phyloP scores from a whole-genome alignment of 2,888 invertebrate genomes.

The Archips xylosteana region DNA sequence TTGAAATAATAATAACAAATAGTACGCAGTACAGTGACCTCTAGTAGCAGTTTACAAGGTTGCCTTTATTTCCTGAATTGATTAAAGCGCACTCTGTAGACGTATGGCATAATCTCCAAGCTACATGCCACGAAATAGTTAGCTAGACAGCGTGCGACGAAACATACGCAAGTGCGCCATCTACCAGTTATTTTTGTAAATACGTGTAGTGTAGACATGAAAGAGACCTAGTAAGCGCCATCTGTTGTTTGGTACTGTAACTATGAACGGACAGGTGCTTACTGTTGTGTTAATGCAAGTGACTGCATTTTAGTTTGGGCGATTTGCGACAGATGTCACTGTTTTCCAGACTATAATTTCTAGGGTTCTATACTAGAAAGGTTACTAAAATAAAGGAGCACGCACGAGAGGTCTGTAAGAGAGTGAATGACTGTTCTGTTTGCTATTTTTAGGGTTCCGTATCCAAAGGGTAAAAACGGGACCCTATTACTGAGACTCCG shows the following conservation, averaged over 20 bases:
- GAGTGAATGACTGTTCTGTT: too few relatives aligned
- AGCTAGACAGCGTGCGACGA: neutral
- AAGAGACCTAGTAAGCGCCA: neutral
- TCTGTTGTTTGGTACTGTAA: neutral
- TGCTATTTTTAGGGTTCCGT: too few relatives aligned
- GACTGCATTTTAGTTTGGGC: neutral
- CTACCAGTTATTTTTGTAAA: neutral
- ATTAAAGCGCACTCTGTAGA: slow-evolving; percentile 23
- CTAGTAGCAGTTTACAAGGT: slow-evolving; percentile 5
- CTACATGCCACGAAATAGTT: neutral
- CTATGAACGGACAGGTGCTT: neutral
- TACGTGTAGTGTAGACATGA: neutral
- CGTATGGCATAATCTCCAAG: slow-evolving; percentile 6
- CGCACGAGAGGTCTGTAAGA: too few relatives aligned
- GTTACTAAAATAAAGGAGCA: too few relatives aligned
- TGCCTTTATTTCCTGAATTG: slow-evolving; percentile 16
- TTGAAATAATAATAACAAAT: slow-evolving; percentile 31
- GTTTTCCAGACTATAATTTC: neutral
- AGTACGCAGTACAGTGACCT: slow-evolving; percentile 20
- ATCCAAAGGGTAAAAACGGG: too few relatives aligned
- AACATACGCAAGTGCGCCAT: neutral
- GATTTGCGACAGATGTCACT: neutral
- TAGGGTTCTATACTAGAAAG: too few relatives aligned
- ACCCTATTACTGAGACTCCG: too few relatives aligned
- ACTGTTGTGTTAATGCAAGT: neutral